These are phyloP conservation scores for Caenorhabditis becei DNA, from an alignment of 2,888 invertebrate species.

Conservation along the genomic window DNA sequence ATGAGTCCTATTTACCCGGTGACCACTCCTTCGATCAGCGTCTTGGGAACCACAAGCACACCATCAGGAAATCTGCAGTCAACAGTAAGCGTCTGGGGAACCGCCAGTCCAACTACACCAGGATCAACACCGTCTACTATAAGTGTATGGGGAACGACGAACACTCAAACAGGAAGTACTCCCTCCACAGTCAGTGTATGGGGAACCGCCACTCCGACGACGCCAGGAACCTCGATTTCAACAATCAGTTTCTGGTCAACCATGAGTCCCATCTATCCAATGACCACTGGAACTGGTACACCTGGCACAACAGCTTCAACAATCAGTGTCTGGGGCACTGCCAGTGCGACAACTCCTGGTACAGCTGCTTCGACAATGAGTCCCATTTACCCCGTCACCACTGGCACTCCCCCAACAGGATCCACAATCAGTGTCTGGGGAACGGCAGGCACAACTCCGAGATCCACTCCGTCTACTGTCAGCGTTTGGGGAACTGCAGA, in stretches of 20 bases:
- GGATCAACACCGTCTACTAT: neutral
- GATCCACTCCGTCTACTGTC: neutral
- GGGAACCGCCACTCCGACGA: neutral
- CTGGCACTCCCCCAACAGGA: too few relatives aligned
- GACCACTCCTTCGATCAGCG: neutral
- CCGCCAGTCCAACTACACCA: conserved; percentile 1
- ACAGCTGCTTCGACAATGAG: too few relatives aligned
- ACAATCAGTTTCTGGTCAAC: neutral
- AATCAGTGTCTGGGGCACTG: conserved; percentile 14
- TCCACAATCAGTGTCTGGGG: conserved; percentile 4
- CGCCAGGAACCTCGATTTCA: neutral
- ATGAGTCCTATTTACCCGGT: neutral
- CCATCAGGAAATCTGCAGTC: neutral
- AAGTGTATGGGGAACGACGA: conserved; percentile 9
- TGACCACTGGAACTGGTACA: neutral
- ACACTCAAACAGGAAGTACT: neutral
- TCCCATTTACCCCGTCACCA: too few relatives aligned
- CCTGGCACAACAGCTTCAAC: neutral
- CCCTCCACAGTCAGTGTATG: conserved; percentile 4
- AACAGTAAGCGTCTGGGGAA: neutral
- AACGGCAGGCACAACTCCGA: neutral
- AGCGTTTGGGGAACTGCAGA: neutral
- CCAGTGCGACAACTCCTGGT: neutral
- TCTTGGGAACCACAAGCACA: neutral
- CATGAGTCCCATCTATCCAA: too few relatives aligned